phyloP scores from a whole-genome alignment of 1,140 invertebrate species.

The Drosophila fuyamai region DNA sequence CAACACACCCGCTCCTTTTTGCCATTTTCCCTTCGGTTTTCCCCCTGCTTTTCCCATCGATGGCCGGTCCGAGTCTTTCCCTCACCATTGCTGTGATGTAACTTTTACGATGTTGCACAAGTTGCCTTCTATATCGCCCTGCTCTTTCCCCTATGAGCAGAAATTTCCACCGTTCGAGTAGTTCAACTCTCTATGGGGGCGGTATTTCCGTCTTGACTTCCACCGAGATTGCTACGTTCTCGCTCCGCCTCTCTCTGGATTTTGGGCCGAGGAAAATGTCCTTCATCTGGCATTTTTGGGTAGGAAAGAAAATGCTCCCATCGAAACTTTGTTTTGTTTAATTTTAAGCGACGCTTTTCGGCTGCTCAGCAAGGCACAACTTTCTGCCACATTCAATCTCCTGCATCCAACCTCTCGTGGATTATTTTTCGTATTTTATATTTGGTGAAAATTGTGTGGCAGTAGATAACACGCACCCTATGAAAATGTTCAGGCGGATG shows the following conservation, averaged over 20 bases:
- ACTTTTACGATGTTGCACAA: constrained; percentile 60
- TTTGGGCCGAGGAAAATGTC: constrained; percentile 33
- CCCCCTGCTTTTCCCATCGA: constrained; percentile 15
- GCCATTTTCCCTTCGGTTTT: constrained; percentile 3
- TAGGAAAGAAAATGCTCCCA: constrained; percentile 25
- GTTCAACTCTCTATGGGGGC: constrained; percentile 38
- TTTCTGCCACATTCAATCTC: constrained; percentile 39
- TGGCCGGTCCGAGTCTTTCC: constrained; percentile 9
- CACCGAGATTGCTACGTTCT: constrained; percentile 36
- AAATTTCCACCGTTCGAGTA: constrained; percentile 49
- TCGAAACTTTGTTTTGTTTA: constrained; percentile 61
- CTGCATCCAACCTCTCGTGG: constrained; percentile 6
- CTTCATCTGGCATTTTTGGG: constrained; percentile 41
- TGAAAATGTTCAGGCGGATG: neutral
- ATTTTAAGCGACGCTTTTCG: constrained; percentile 62
- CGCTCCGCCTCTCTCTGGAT: constrained; percentile 7
- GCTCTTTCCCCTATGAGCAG: constrained; percentile 7
- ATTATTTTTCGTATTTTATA: constrained; percentile 57
- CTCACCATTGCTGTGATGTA: constrained; percentile 28
- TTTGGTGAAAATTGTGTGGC: constrained; percentile 63
- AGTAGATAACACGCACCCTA: constrained; percentile 48
- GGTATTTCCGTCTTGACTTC: constrained; percentile 55
- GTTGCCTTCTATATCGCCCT: constrained; percentile 22
- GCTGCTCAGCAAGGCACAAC: constrained; percentile 32
- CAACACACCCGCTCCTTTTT: constrained; percentile 13